Evolutionary conservation across 2,797 vertebrate species (phyloP).

Genomic region (Hippoglossus hippoglossus): DNA sequence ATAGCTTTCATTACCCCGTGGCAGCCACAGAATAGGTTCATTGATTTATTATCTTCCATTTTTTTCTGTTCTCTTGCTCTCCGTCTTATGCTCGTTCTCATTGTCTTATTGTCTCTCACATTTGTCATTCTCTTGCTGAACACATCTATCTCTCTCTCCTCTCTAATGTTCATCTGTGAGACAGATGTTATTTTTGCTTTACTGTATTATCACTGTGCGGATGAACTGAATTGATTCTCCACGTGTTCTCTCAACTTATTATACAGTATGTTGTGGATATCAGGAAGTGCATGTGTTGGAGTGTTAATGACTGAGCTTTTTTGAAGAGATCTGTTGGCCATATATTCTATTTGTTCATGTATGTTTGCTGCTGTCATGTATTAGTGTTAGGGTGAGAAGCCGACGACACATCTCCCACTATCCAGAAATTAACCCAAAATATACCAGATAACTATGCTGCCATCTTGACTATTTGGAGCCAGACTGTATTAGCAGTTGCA

Average conservation of each 20-base stretch:
- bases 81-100: slow-evolving; percentile 27
- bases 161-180: background rate
- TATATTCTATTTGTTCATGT: slow-evolving; percentile 20
- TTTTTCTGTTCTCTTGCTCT: slow-evolving; percentile 30
- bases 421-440: no score
- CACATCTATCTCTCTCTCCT: slow-evolving; percentile 9
- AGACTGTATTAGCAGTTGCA: no score
- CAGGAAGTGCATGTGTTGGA: background rate
- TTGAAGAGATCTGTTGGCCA: slow-evolving; percentile 13
- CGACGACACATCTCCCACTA: no score
- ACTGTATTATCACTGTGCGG: background rate
- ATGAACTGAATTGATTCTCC: slow-evolving; percentile 1
- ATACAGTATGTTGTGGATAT: background rate
- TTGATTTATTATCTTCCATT: slow-evolving; percentile 68
- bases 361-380: slow-evolving; percentile 34
- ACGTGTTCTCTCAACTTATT: background rate
- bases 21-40: slow-evolving; percentile 62
- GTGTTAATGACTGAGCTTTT: no score
- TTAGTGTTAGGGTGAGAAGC: slow-evolving; percentile 4
- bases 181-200: background rate
- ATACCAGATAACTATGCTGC: no score
- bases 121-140: slow-evolving; percentile 8
- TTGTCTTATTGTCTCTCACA: slow-evolving; percentile 26
- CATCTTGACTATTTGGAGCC: no score
- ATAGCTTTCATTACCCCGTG: slow-evolving; percentile 74